Conservation (phyloP, 1,140 invertebrate genomes). For the Ericerus pela region DNA sequence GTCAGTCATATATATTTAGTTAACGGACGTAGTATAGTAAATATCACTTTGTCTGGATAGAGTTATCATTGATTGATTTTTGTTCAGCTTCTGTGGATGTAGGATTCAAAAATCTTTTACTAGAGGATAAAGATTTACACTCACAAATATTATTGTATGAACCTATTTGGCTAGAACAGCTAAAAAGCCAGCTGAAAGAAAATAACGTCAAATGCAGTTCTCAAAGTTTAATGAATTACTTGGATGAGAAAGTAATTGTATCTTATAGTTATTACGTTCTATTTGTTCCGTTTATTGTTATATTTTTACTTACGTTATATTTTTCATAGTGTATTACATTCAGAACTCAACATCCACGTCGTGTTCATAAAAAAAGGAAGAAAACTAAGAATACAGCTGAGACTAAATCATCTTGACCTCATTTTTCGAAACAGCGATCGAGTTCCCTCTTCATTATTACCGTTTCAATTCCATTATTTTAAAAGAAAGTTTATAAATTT, state of each 20-base stretch:
- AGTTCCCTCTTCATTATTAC: no score
- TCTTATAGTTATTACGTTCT: neutral
- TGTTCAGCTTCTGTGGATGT: conserved; percentile 12
- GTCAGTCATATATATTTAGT: no score
- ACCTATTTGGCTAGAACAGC: conserved; percentile 32
- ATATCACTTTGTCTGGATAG: no score
- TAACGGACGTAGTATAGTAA: no score
- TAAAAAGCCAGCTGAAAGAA: conserved; percentile 29
- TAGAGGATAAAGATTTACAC: conserved; percentile 28
- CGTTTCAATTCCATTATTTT: no score
- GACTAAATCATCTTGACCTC: no score
- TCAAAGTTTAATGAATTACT: conserved; percentile 31
- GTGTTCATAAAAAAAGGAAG: no score
- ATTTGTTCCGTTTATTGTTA: neutral
- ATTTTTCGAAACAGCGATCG: no score
- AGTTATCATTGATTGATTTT: no score
- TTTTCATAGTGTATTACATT: conserved; percentile 30
- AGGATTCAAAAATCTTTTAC: conserved; percentile 28
- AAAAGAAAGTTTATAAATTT: no score
- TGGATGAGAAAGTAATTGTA: conserved; percentile 35
- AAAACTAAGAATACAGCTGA: no score
- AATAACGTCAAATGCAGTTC: conserved; percentile 32
- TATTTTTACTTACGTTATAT: neutral
- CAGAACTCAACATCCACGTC: conserved; percentile 13
- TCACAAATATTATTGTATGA: conserved; percentile 34